Conservation (phyloP, 64 coral and sea anemone species). For the Stichodactyla helianthus region DNA sequence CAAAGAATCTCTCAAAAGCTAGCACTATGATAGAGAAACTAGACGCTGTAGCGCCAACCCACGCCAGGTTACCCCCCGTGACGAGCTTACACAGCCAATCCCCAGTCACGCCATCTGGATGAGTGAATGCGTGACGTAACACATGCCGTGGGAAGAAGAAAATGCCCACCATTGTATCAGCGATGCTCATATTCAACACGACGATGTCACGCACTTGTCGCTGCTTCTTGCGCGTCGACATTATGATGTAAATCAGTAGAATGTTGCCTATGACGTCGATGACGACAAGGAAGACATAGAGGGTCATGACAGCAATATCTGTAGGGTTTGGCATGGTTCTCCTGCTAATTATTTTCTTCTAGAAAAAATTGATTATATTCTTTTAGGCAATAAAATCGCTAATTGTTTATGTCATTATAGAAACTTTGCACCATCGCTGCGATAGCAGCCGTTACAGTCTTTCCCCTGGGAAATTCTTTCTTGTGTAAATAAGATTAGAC, state of each 20-base stretch:
- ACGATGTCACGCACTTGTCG: slow-evolving; percentile 12
- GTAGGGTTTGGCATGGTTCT: neutral
- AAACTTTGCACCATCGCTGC: too few species aligned
- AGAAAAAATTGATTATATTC: neutral
- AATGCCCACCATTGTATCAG: slow-evolving; percentile 8
- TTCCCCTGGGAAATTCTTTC: too few species aligned
- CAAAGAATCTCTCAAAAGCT: slow-evolving; percentile 16
- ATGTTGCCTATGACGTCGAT: slow-evolving; percentile 8
- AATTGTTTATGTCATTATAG: too few species aligned
- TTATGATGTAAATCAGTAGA: slow-evolving; percentile 11
- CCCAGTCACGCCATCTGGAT: neutral
- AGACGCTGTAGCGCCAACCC: slow-evolving; percentile 12
- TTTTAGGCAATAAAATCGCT: neutral
- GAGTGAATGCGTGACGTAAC: slow-evolving; percentile 18
- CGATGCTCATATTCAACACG: slow-evolving; percentile 20
- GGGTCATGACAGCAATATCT: neutral
- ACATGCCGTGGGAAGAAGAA: slow-evolving; percentile 31
- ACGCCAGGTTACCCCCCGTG: slow-evolving; percentile 14
- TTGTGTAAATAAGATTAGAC: too few species aligned
- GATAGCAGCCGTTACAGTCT: too few species aligned
- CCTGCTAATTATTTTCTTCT: neutral
- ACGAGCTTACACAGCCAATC: slow-evolving; percentile 20
- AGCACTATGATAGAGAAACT: slow-evolving; percentile 4
- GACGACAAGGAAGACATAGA: neutral
- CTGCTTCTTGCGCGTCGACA: neutral